Conservation (phyloP, 2,113 vertebrate genomes). For the Probosciger aterrimus region DNA sequence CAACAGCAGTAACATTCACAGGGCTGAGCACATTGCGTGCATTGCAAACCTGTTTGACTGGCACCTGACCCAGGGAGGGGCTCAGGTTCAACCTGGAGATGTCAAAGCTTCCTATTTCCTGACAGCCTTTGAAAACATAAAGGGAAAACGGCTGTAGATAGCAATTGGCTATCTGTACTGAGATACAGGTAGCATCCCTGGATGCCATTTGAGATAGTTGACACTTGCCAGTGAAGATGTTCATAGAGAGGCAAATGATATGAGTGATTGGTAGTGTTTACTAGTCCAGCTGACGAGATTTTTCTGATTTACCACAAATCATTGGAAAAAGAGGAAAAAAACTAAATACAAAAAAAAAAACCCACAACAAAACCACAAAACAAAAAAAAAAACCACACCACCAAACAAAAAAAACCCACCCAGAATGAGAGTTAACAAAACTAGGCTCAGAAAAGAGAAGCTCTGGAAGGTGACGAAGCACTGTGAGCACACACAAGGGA, state of each 20-base stretch:
- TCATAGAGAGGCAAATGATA: neutral
- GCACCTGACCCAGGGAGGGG: fast-evolving
- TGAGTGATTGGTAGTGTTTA: neutral
- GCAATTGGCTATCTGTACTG: neutral
- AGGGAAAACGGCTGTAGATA: neutral
- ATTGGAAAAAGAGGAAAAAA: neutral
- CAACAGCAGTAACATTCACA: fast-evolving
- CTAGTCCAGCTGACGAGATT: neutral
- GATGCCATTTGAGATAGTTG: neutral
- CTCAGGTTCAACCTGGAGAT: neutral
- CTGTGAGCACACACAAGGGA: neutral
- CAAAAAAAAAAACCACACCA: too few relatives aligned
- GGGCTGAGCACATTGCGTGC: neutral
- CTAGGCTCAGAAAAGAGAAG: neutral
- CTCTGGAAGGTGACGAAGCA: neutral
- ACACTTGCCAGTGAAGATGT: fast-evolving
- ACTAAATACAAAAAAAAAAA: too few relatives aligned
- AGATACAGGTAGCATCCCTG: neutral
- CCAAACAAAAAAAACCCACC: too few relatives aligned
- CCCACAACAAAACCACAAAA: too few relatives aligned
- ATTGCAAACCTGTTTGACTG: neutral
- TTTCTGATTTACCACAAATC: neutral
- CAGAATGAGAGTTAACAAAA: neutral
- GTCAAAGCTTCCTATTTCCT: neutral
- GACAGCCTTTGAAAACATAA: neutral